A percentile compares a stretch with the other conserved stretches of the same genome.
phyloP scores from a whole-genome alignment of 2,113 vertebrate genomes.

The Pardalotus punctatus region DNA sequence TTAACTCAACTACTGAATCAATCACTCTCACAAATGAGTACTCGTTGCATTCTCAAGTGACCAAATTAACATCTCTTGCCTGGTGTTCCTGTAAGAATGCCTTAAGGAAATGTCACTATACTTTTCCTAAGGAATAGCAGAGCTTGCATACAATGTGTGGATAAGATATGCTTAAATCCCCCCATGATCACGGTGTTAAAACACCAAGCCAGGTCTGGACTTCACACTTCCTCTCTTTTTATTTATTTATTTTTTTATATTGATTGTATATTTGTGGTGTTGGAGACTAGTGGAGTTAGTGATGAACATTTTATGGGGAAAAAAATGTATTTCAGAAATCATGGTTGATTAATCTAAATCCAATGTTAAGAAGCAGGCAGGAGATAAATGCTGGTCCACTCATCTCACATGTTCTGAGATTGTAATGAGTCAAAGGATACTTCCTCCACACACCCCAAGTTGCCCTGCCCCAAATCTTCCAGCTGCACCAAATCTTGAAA shows the following conservation, averaged over 20 bases:
- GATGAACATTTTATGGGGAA: neutral
- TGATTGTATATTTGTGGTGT: neutral
- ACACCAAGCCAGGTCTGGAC: neutral
- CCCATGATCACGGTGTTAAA: neutral
- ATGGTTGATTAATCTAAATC: neutral
- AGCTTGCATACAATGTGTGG: neutral
- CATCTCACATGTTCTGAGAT: neutral
- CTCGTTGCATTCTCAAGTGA: neutral
- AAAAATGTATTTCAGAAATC: neutral
- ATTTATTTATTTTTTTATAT: neutral
- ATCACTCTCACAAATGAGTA: neutral
- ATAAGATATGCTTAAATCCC: neutral
- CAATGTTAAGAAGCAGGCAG: neutral
- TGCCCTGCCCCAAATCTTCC: fast-evolving
- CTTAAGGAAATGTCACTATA: neutral
- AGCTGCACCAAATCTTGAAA: neutral
- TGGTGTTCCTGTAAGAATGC: neutral
- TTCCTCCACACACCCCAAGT: neutral
- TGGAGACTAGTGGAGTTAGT: neutral
- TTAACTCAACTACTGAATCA: neutral
- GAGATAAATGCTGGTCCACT: neutral
- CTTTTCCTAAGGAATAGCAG: neutral
- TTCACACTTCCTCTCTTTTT: neutral
- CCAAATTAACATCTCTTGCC: neutral
- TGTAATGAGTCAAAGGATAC: neutral